Evolutionary conservation across 2,797 vertebrate species (phyloP).

Genomic region (Masticophis lateralis): DNA sequence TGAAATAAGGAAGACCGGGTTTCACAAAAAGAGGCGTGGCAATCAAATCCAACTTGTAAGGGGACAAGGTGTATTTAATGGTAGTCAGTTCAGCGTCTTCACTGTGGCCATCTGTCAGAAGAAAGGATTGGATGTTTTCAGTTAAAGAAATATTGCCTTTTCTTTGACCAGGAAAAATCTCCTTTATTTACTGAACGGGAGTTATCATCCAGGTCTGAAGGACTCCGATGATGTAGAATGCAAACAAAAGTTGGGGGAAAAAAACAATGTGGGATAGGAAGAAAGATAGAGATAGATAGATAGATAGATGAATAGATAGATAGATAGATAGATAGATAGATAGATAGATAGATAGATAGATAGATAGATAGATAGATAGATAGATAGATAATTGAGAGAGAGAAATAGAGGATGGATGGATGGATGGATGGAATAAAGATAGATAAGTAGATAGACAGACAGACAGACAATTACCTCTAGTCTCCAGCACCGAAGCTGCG

Average conservation of each 20-base stretch:
- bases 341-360: too few species aligned
- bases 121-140: neutral
- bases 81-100: conserved; percentile 81
- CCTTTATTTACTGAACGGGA: neutral
- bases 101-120: conserved; percentile 81
- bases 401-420: too few species aligned
- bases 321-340: too few species aligned
- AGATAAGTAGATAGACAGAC: too few species aligned
- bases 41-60: conserved; percentile 82
- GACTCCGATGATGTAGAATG: neutral
- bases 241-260: neutral
- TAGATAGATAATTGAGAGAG: too few species aligned
- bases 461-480: conserved; percentile 68
- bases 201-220: neutral
- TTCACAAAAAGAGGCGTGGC: conserved; percentile 91
- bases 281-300: too few species aligned
- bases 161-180: neutral
- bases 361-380: too few species aligned
- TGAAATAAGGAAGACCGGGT: conserved; percentile 84
- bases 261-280: too few species aligned
- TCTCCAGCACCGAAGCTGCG: conserved; percentile 78
- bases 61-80: conserved; percentile 80
- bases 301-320: too few species aligned
- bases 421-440: too few species aligned
- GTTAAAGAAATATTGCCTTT: neutral